These are phyloP conservation scores for Ptyas mucosa DNA, from an alignment of 2,113 vertebrate genomes.

Conservation along the genomic window DNA sequence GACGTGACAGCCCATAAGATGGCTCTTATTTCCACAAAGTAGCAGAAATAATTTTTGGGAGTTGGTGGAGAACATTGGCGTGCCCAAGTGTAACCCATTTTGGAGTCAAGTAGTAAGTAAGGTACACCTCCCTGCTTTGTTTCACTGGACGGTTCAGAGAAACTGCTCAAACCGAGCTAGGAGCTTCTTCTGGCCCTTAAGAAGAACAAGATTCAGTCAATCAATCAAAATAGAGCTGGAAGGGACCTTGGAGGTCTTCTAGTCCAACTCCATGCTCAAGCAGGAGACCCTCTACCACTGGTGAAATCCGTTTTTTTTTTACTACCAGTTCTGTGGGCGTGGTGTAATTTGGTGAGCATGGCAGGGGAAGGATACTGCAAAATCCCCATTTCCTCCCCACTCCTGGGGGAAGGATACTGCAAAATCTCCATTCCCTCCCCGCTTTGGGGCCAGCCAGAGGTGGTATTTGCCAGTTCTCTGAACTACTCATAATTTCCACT, in stretches of 20 bases:
- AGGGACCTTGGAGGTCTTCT: background rate
- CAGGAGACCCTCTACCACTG: background rate
- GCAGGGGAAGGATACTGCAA: too few relatives aligned
- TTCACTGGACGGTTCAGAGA: background rate
- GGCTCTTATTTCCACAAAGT: background rate
- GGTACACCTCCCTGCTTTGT: background rate
- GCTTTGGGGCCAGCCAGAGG: too few relatives aligned
- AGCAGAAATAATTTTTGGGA: background rate
- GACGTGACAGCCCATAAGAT: background rate
- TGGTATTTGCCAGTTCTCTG: too few relatives aligned
- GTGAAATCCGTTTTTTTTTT: too few relatives aligned
- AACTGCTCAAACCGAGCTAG: background rate
- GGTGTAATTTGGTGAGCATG: too few relatives aligned
- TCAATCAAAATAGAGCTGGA: background rate
- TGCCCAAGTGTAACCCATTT: background rate
- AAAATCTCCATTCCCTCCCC: too few relatives aligned
- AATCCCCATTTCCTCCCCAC: too few relatives aligned
- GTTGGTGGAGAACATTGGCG: background rate
- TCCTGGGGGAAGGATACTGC: too few relatives aligned
- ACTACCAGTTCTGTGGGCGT: too few relatives aligned
- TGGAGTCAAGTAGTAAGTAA: background rate
- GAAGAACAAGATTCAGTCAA: too few relatives aligned
- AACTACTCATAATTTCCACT: too few relatives aligned
- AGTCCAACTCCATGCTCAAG: background rate
- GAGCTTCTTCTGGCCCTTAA: background rate